Evolutionary conservation across 2,113 vertebrate genomes (phyloP).

Genomic region (Boleophthalmus pectinirostris): DNA sequence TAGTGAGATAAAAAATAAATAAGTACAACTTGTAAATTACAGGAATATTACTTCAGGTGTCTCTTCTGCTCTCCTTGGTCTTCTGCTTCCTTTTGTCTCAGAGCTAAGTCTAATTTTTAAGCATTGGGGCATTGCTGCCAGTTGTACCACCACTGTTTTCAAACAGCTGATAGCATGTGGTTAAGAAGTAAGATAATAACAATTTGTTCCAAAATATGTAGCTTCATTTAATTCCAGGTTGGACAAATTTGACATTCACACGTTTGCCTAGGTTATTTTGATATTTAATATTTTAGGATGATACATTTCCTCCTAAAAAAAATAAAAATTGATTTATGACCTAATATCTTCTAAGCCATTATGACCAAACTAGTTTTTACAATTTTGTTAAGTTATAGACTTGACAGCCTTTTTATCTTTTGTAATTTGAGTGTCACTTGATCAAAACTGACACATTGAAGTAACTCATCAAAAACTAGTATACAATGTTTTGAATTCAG

Average conservation of each 20-base stretch:
- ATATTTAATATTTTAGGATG: no score
- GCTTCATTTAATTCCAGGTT: constrained; percentile 29
- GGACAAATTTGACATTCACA: neutral
- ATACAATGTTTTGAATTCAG: constrained; percentile 1
- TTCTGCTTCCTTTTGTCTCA: constrained; percentile 3
- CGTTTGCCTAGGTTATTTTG: neutral
- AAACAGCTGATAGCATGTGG: constrained; percentile 58
- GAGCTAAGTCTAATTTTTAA: neutral
- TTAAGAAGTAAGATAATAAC: constrained; percentile 57
- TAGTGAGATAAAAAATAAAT: no score
- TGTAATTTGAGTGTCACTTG: no score
- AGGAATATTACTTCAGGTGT: neutral
- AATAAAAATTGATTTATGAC: no score
- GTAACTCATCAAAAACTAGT: neutral
- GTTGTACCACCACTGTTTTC: constrained; percentile 5
- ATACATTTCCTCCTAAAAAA: neutral
- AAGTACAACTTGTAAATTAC: neutral
- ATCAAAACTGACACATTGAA: neutral
- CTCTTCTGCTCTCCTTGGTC: neutral
- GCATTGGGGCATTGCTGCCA: no score
- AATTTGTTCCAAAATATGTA: constrained; percentile 59
- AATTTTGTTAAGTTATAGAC: no score
- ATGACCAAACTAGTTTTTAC: no score
- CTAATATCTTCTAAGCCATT: no score
- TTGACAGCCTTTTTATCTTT: no score